phyloP scores from a whole-genome alignment of 1,140 invertebrate genomes.

The Hylaeus anthracinus region DNA sequence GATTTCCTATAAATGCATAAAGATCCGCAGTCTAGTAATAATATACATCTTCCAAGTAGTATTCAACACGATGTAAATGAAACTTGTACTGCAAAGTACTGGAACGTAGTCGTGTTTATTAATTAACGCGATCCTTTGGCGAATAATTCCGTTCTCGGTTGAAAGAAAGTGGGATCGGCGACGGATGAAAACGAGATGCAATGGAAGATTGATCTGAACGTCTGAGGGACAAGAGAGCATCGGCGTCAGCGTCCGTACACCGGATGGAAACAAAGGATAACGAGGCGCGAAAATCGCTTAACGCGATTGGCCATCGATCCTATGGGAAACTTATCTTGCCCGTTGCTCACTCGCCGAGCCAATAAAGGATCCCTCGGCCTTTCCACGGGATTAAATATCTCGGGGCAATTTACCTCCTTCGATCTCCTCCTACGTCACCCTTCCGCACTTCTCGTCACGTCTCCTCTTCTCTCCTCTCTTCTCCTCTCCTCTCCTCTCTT shows the following conservation, averaged over 20 bases:
- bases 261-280: constrained; percentile 77
- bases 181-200: constrained; percentile 23
- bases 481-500: constrained; percentile 59
- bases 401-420: constrained; percentile 73
- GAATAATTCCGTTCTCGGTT: neutral
- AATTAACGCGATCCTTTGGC: too few species aligned
- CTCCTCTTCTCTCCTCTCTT: constrained; percentile 15
- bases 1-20: too few species aligned
- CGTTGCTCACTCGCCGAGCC: constrained; percentile 69
- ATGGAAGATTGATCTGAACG: constrained; percentile 45
- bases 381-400: constrained; percentile 77
- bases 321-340: constrained; percentile 74
- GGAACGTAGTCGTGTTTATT: too few species aligned
- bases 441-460: neutral
- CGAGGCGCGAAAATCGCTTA: constrained; percentile 78
- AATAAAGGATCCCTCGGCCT: constrained; percentile 76
- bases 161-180: neutral
- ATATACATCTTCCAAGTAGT: too few species aligned
- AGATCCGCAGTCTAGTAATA: too few species aligned
- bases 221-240: constrained; percentile 28
- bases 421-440: constrained; percentile 49
- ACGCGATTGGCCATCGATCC: constrained; percentile 76
- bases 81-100: too few species aligned
- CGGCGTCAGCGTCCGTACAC: constrained; percentile 41
- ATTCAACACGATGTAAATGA: too few species aligned